These are phyloP conservation scores for Thaumatotibia leucotreta DNA, from an alignment of 1,140 invertebrate species.

Conservation along the genomic window DNA sequence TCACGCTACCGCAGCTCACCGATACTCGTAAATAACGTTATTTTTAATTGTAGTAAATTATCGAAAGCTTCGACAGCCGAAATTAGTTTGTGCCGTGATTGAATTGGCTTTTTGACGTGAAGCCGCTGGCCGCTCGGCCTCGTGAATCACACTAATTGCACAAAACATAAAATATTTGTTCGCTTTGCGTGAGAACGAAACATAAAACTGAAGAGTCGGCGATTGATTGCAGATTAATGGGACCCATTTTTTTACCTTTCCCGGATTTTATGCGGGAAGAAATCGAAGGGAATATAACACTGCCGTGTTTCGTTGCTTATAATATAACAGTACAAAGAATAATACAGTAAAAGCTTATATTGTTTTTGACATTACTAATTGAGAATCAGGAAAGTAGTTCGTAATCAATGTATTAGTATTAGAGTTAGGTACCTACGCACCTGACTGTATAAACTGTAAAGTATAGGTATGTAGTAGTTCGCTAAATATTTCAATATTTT, in stretches of 20 bases:
- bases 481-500: no score
- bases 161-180: conserved; percentile 14
- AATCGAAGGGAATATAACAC: not conserved
- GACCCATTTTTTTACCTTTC: not conserved
- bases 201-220: not conserved
- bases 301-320: not conserved
- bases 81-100: not conserved
- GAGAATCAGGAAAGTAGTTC: not conserved
- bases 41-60: not conserved
- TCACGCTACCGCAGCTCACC: not conserved
- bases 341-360: no score
- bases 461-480: no score
- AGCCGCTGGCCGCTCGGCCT: not conserved
- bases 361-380: not conserved
- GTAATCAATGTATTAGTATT: not conserved
- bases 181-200: conserved; percentile 8
- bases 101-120: conserved; percentile 1
- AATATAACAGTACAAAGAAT: not conserved
- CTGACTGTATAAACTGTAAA: not conserved
- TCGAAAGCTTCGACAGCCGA: conserved; percentile 3
- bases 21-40: not conserved
- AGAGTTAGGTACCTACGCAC: not conserved
- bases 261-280: not conserved
- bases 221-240: conserved; percentile 13
- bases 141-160: conserved; percentile 9